Percentiles rank a stretch among this genome's conserved stretches.
Evolutionary conservation across 30 jellyfish, hydroid and myxozoan genomes (phyloP).

Genomic region (Turritopsis dohrnii): DNA sequence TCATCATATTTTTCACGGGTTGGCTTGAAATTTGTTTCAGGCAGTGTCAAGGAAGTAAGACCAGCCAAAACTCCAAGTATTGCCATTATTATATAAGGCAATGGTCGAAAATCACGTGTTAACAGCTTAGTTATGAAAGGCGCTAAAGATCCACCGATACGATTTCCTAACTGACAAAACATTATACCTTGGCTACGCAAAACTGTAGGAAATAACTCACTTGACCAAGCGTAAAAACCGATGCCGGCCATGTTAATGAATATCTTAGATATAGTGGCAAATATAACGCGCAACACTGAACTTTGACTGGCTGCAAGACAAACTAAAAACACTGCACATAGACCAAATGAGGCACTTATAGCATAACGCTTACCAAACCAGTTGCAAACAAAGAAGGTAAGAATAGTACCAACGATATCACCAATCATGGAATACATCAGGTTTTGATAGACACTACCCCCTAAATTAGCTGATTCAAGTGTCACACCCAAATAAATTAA

Average conservation of each 20-base stretch:
- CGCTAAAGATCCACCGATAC: conserved; percentile 1
- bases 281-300: neutral
- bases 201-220: conserved; percentile 20
- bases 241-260: neutral
- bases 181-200: conserved; percentile 6
- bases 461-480: conserved; percentile 10
- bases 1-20: conserved; percentile 22
- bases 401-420: neutral
- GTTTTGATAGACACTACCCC: conserved; percentile 1
- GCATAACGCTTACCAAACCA: neutral
- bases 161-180: conserved; percentile 7
- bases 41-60: neutral
- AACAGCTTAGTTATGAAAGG: neutral
- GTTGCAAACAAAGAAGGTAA: neutral
- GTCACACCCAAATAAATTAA: conserved; percentile 3
- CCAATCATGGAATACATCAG: neutral
- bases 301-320: neutral
- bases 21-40: neutral
- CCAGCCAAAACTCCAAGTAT: neutral
- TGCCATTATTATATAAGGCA: conserved; percentile 9
- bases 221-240: conserved; percentile 8
- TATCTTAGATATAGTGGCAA: neutral
- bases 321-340: conserved; percentile 6
- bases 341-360: neutral
- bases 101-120: neutral